Evolutionary conservation across 2,797 vertebrate genomes (phyloP).

Genomic region (Carapus acus): DNA sequence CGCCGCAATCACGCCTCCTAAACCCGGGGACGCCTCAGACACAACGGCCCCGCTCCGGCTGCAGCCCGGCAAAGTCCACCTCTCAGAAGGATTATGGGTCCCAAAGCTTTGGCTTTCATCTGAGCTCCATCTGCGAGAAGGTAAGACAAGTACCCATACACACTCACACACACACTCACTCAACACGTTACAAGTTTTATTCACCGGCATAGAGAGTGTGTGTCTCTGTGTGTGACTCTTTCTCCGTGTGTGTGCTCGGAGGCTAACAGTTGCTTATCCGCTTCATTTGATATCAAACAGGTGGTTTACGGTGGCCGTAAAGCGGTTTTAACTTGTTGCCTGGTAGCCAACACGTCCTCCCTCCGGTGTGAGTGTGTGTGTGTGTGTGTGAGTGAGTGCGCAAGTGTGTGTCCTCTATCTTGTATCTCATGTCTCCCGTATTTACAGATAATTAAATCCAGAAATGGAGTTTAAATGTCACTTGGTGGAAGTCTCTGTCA

Average conservation of each 20-base stretch:
- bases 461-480: too few relatives aligned
- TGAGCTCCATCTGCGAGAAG: slow-evolving; percentile 49
- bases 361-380: slow-evolving; percentile 16
- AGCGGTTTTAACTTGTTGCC: slow-evolving; percentile 49
- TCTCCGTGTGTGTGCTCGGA: too few relatives aligned
- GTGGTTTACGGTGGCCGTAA: slow-evolving; percentile 25
- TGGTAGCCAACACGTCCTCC: slow-evolving; percentile 55
- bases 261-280: background rate
- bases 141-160: slow-evolving; percentile 54
- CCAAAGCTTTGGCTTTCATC: slow-evolving; percentile 27
- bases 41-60: slow-evolving; percentile 2
- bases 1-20: background rate
- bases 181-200: background rate
- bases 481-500: too few relatives aligned
- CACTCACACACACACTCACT: background rate
- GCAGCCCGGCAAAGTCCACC: background rate
- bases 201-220: background rate
- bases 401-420: too few relatives aligned
- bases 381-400: slow-evolving; percentile 27
- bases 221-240: too few relatives aligned
- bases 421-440: slow-evolving; percentile 57
- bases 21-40: background rate
- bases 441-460: too few relatives aligned
- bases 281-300: background rate
- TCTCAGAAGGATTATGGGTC: slow-evolving; percentile 51